A percentile compares a stretch with the other conserved stretches of the same genome.
These are phyloP conservation scores for Heteromormyrus szaboi DNA, from an alignment of 2,797 vertebrate species.

Conservation along the genomic window DNA sequence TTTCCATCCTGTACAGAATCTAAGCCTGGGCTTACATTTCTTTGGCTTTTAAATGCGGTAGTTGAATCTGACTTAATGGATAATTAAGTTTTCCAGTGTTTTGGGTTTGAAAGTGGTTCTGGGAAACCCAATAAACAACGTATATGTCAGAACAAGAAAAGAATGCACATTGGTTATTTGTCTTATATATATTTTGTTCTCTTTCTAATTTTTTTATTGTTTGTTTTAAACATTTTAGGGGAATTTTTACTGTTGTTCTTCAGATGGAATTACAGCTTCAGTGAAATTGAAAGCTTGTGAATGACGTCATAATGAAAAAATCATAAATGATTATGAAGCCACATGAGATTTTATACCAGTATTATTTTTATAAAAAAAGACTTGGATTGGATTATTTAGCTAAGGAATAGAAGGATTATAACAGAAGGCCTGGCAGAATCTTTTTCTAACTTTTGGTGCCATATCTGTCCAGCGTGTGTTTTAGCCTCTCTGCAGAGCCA, in stretches of 20 bases:
- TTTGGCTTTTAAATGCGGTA: neutral
- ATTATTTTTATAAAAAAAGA: neutral
- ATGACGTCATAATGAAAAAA: neutral
- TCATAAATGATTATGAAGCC: neutral
- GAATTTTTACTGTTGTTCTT: neutral
- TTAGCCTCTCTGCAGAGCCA: neutral
- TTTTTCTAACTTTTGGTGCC: neutral
- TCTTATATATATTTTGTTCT: neutral
- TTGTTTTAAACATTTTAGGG: neutral
- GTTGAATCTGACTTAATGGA: neutral
- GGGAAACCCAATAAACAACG: slow-evolving; percentile 20
- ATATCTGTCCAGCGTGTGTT: neutral
- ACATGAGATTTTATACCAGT: neutral
- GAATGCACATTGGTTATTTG: neutral
- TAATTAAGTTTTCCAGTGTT: slow-evolving; percentile 4
- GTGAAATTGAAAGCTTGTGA: neutral
- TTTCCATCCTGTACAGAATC: slow-evolving; percentile 13
- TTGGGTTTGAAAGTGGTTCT: neutral
- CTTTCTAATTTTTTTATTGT: neutral
- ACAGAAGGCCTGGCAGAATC: neutral
- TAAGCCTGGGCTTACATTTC: slow-evolving; percentile 21
- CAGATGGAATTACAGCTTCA: neutral
- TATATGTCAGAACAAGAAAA: neutral
- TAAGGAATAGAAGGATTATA: neutral
- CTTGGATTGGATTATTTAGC: neutral